Evolutionary conservation across 2,797 vertebrate genomes (phyloP).

Genomic region (Remorina albescens): DNA sequence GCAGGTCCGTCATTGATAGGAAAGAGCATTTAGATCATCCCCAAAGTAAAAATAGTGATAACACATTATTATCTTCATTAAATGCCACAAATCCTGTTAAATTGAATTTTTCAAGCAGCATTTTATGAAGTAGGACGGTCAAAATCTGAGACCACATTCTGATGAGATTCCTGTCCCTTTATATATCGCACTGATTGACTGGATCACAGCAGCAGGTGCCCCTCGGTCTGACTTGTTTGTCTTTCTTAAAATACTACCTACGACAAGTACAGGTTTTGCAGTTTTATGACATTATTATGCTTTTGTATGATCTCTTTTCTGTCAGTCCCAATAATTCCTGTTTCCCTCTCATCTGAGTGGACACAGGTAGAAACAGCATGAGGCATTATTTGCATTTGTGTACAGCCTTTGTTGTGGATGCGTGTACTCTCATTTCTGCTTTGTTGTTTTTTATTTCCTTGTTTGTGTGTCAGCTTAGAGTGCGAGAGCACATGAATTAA

Average conservation of each 20-base stretch:
- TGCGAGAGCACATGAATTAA: conserved; percentile 46
- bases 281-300: not conserved
- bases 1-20: not conserved
- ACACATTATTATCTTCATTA: too few species aligned
- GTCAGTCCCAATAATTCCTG: not conserved
- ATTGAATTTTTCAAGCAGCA: too few species aligned
- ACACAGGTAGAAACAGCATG: conserved; percentile 1
- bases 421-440: conserved; percentile 14
- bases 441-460: conserved; percentile 56
- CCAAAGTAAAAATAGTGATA: too few species aligned
- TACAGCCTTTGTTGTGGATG: conserved; percentile 8
- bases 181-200: not conserved
- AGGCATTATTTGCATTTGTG: conserved; percentile 26
- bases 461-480: conserved; percentile 46
- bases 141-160: too few species aligned
- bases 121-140: too few species aligned
- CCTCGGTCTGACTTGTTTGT: too few species aligned
- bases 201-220: not conserved
- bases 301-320: not conserved
- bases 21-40: not conserved
- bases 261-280: too few species aligned
- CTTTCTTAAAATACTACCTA: too few species aligned
- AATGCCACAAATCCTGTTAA: too few species aligned
- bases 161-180: too few species aligned
- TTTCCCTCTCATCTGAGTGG: not conserved